Percentiles rank a stretch among this genome's conserved stretches.
Conservation (phyloP, 2,888 invertebrate species). For the Acleris laterana region DNA sequence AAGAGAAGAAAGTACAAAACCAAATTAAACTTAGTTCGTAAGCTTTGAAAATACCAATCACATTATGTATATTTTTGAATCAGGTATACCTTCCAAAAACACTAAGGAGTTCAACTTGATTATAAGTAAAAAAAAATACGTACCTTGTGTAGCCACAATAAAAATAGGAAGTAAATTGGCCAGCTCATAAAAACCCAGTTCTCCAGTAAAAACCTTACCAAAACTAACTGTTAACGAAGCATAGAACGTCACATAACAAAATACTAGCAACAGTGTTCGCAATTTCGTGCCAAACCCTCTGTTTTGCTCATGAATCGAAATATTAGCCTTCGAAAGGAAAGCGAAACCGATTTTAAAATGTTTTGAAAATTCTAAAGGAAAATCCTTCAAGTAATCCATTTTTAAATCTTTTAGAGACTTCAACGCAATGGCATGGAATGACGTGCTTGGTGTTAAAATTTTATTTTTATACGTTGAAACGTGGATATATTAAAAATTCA, state of each 20-base stretch:
- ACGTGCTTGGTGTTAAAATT: background rate
- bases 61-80: too few species aligned
- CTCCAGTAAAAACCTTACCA: conserved; percentile 39
- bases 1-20: too few species aligned
- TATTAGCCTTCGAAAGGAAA: conserved; percentile 42
- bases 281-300: conserved; percentile 36
- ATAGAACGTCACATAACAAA: conserved; percentile 38
- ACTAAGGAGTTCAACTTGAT: too few species aligned
- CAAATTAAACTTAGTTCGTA: too few species aligned
- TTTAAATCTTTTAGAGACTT: background rate
- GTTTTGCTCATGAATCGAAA: conserved; percentile 41
- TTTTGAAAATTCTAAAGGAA: conserved; percentile 44
- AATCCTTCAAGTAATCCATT: conserved; percentile 36
- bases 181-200: conserved; percentile 44
- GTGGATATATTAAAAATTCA: conserved; percentile 13
- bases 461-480: conserved; percentile 16
- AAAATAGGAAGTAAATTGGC: conserved; percentile 46
- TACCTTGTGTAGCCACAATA: conserved; percentile 48
- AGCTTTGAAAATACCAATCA: too few species aligned
- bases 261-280: conserved; percentile 39
- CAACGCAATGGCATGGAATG: background rate
- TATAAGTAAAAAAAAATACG: conserved; percentile 17
- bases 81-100: too few species aligned
- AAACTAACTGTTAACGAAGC: conserved; percentile 41
- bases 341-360: conserved; percentile 42